phyloP scores from a whole-genome alignment of 2,888 invertebrate genomes.

The Cephus nigrinus region DNA sequence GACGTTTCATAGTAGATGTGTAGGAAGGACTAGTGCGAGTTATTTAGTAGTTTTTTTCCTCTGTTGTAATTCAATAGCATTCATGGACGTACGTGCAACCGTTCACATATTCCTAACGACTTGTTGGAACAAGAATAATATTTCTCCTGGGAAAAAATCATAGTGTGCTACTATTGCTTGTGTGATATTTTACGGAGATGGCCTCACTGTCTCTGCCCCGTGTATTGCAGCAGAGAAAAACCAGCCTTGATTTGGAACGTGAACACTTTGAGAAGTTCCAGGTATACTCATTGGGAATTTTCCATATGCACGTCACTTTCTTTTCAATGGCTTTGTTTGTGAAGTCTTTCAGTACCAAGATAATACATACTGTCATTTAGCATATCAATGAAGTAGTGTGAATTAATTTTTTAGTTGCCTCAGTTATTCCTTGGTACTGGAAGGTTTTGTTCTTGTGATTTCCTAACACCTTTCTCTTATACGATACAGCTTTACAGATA shows the following conservation, averaged over 20 bases:
- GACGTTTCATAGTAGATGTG: no score
- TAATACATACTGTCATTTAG: no score
- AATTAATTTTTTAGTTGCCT: no score
- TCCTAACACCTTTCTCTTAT: conserved; percentile 28
- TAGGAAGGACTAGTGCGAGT: no score
- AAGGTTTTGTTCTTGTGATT: neutral
- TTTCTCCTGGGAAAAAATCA: neutral
- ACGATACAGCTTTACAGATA: conserved; percentile 44
- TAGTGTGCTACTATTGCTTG: no score
- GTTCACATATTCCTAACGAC: neutral
- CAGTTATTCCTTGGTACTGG: no score
- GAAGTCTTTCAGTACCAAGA: no score
- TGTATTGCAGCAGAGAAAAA: conserved; percentile 80
- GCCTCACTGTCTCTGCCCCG: conserved; percentile 79
- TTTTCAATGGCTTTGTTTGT: no score
- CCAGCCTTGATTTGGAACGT: conserved; percentile 80
- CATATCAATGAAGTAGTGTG: no score
- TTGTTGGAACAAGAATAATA: neutral
- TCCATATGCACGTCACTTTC: no score
- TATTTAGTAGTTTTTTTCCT: no score
- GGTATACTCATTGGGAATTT: conserved; percentile 67
- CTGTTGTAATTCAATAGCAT: neutral
- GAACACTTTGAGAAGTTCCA: conserved; percentile 88
- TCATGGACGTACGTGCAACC: conserved; percentile 1
- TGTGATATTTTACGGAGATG: conserved; percentile 65